Evolutionary conservation across 2,888 invertebrate genomes (phyloP).

Genomic region (Drosophila phalerata): DNA sequence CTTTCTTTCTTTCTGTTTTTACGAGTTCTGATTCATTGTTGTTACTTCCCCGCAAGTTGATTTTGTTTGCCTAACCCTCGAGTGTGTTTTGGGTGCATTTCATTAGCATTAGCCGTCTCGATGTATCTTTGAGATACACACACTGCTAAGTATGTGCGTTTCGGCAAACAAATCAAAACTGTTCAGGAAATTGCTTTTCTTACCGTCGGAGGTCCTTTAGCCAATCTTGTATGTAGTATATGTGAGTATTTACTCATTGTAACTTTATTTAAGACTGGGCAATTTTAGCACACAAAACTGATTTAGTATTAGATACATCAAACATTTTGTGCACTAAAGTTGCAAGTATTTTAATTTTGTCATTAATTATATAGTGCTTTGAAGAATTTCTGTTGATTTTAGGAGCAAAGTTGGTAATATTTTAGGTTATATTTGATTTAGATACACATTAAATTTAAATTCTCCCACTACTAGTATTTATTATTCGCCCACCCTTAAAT

Average conservation of each 20-base stretch:
- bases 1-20: conserved; percentile 31
- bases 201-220: background rate
- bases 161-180: conserved; percentile 59
- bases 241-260: conserved; percentile 17
- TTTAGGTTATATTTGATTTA: too few species aligned
- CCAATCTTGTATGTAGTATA: conserved; percentile 34
- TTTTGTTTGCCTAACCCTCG: conserved; percentile 55
- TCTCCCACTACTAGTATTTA: background rate
- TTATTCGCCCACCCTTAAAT: background rate
- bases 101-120: conserved; percentile 54
- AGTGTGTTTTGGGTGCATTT: conserved; percentile 49
- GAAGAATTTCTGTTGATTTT: background rate
- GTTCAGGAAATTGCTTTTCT: conserved; percentile 55
- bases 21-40: conserved; percentile 48
- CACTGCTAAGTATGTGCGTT: conserved; percentile 13
- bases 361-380: background rate
- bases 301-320: conserved; percentile 45
- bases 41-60: conserved; percentile 28
- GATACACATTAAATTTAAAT: too few species aligned
- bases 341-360: background rate
- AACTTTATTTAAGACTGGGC: conserved; percentile 48
- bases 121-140: conserved; percentile 57
- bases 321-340: background rate
- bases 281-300: conserved; percentile 28
- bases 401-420: background rate